Conservation (phyloP, 64 coral and sea anemone genomes). For the Pocillopora verrucosa region DNA sequence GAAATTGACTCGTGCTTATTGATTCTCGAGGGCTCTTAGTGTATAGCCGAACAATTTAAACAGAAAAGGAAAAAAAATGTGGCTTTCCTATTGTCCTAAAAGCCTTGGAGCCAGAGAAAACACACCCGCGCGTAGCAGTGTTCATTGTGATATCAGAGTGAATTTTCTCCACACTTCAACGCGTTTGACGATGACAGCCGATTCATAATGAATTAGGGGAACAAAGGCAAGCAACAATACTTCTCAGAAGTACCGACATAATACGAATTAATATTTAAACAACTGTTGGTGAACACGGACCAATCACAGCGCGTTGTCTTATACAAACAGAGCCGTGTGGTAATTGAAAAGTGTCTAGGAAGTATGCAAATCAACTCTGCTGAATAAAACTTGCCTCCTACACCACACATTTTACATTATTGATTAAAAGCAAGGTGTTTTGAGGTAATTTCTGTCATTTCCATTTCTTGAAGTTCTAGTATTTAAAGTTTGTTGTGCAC, state of each 20-base stretch:
- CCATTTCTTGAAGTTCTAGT: background rate
- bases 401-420: conserved; percentile 32
- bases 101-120: background rate
- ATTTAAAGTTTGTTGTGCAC: background rate
- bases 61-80: background rate
- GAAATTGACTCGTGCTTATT: background rate
- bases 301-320: conserved; percentile 25
- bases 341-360: conserved; percentile 86
- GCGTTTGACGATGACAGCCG: conserved; percentile 40
- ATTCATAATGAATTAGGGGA: conserved; percentile 18
- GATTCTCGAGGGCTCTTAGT: background rate
- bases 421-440: conserved; percentile 55
- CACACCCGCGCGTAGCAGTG: background rate
- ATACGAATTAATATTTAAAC: conserved; percentile 73
- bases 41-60: background rate
- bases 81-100: background rate
- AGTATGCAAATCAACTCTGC: conserved; percentile 65
- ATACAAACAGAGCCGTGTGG: conserved; percentile 32
- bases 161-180: conserved; percentile 60
- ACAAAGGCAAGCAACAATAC: conserved; percentile 6
- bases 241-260: background rate
- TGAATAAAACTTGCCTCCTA: background rate
- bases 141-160: conserved; percentile 40
- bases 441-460: background rate
- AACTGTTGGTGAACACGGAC: conserved; percentile 43